Base-by-base conservation (phyloP, 2,113 vertebrate genomes). In the Haemorhous mexicanus region DNA sequence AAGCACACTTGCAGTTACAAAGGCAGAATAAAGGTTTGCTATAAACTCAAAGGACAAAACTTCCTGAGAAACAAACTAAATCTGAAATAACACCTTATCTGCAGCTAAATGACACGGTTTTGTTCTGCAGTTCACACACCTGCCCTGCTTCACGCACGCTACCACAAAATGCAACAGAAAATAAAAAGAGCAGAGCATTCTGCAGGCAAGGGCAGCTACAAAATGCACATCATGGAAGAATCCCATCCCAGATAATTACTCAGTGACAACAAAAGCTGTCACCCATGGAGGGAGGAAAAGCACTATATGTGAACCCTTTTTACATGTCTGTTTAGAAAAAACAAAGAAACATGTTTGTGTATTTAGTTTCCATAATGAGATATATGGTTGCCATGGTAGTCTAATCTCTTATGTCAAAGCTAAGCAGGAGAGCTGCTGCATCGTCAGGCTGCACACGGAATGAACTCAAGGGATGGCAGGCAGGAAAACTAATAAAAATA, bases 301-400 rank as follows among this genome's bases (percentile, higher is more conserved):
- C 56, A 49, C 53, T 76, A 13, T 35, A 82, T 58, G 49, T 84
- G 77, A 87, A 72, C 26, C 74, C 63, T 68, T 79, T 82, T 66
- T 69, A 87, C 46, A 53, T 27, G 58, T 64, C 59, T 94, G 55
- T 75, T 93, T 72, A 76, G 76, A 82, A 91, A 95, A 93, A 89
- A 87, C 52, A 85, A 91, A 93, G 75, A 91, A 94, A 84, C 66
- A 49, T 78, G 80, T 87, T 84, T 86, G 76, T 77, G 87, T 75
- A 68, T 81, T 89, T 95, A 84, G 87, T 79, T 90, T 94, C 87
- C 87, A 80, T 85, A 89, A 95, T 64, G 81, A 94, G 90, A 91
- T 87, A 90, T 87, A 86, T 79, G 87, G 89, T 95, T 97, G 91
- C 91, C 91, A 95, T 90, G 89, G 91, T 79, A 95, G 66, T 85